Base-by-base conservation (phyloP, 2,888 invertebrate species). In the Leucophora obtusa region DNA sequence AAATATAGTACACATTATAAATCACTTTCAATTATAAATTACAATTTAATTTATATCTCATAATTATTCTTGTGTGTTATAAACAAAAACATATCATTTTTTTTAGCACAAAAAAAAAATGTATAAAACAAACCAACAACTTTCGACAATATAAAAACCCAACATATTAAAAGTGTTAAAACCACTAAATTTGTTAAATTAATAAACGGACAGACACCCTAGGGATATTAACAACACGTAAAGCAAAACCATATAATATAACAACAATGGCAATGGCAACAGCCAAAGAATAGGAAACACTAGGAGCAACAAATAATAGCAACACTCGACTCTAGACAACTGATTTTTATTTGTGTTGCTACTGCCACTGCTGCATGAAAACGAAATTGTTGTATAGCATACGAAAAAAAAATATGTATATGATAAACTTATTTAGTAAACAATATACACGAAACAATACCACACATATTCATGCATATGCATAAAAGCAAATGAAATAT, bases 151-250 rank as follows among this genome's bases (percentile, higher is more conserved):
- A 66, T 15, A 66, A 77, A 77, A 73, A 66, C 80, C 81, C 77
- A 77, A 77, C 77, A 81, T 81, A 81, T 81, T 81, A 81, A 74
- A 81, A 81, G 81, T 81, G 81, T 81, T 81, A 81, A 81, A 81
- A 81, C 81, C 81, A 81, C 81, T 81, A 81, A 81, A 81, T 77
- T 81, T 77, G 81, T 81, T 81, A 77, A 81, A 81, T 81, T 81
- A 81, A 81, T 81, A 81, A 81, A 81, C 81, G 81, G 81, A 81
- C 81, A 81, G 81, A 81, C 81, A 81, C 81, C 81, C 81, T 56
- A 66, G 81, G 81, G 81, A 81, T 77, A 71, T 77, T 70, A 77
- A 74, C 56, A 77, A 81, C 70, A 81, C 77, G 77, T 77, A 50
- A 51, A 77, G 35, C 51, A 60, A 68, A 56, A 72, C 18, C 54